phyloP scores from a whole-genome alignment of 2,113 vertebrate genomes.

The Tachuris rubrigastra region DNA sequence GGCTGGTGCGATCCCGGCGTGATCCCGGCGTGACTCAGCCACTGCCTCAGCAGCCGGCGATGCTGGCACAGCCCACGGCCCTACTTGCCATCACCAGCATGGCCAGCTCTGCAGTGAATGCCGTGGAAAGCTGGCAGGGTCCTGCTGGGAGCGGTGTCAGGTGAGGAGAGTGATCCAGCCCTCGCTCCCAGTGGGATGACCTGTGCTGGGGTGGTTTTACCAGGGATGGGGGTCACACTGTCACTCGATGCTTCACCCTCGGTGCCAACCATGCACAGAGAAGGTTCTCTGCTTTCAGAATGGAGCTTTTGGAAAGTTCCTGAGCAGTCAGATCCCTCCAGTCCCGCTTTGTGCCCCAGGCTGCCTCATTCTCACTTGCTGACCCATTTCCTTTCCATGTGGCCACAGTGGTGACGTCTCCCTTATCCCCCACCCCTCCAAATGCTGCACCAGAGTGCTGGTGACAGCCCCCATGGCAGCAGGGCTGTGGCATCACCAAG shows the following conservation, averaged over 20 bases:
- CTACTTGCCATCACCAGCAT: background rate
- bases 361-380: background rate
- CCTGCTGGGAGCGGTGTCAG: background rate
- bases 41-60: background rate
- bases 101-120: background rate
- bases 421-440: fast-evolving
- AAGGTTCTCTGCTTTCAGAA: background rate
- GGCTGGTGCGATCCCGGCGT: background rate
- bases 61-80: background rate
- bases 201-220: fast-evolving
- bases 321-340: fast-evolving
- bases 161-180: background rate
- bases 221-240: fast-evolving
- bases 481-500: background rate
- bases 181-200: background rate
- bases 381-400: background rate
- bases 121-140: background rate
- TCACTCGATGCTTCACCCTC: background rate
- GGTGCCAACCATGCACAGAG: fast-evolving
- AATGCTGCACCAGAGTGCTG: fast-evolving
- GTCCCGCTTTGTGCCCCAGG: fast-evolving
- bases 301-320: background rate
- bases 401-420: fast-evolving
- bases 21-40: slow-evolving; percentile 11
- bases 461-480: background rate